Evolutionary conservation across 2,113 vertebrate genomes (phyloP), one percentile per base, ranked within the genome.

Genomic region (Passer montanus): DNA sequence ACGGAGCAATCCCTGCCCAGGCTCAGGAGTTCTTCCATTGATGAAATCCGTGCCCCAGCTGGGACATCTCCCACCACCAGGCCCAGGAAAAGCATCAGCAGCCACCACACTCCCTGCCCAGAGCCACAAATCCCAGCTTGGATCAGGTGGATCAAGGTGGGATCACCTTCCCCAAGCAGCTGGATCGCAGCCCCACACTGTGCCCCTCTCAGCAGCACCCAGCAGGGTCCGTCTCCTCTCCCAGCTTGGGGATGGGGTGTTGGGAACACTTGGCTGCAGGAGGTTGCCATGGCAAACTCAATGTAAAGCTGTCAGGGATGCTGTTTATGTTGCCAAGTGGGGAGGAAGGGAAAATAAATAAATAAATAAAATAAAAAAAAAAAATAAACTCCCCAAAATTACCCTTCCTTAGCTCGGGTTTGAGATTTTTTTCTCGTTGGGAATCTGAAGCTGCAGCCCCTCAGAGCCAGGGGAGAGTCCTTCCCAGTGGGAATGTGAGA

Each of bases 211-310:
- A 1, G 74, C 69, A 95, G 86, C 82, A 23, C 83, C 94, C 70
- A 1, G 7, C 1, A 2, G 74, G 66, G 52, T 44, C 55, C 20
- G 0, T 14, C 89, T 94, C 96, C 95, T 62, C 94, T 94, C 90
- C 96, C 75, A 50, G 49, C 50, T 16, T 13, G 22, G 68, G 35
- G 82, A 92, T 17, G 87, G 93, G 95, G 70, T 77, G 86, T 11
- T 93, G 90, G 93, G 83, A 97, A 92, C 88, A 58, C 89, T 74
- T 5, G 17, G 95, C 73, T 86, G 44, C 81, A n/a, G 59, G 27
- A 70, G 91, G 98, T 98, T 98, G 97, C 97, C 94, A 97, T 98
- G 97, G 97, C 80, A 96, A 98, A 97, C 87, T 62, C 91, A 95
- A 90, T 77, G 91, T 83, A 97, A 95, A 97, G 96, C 94, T 90